Percentiles rank a stretch among this genome's conserved stretches.
Conservation (phyloP, 2,797 vertebrate species). For the Hapalemur alaotrensis region DNA sequence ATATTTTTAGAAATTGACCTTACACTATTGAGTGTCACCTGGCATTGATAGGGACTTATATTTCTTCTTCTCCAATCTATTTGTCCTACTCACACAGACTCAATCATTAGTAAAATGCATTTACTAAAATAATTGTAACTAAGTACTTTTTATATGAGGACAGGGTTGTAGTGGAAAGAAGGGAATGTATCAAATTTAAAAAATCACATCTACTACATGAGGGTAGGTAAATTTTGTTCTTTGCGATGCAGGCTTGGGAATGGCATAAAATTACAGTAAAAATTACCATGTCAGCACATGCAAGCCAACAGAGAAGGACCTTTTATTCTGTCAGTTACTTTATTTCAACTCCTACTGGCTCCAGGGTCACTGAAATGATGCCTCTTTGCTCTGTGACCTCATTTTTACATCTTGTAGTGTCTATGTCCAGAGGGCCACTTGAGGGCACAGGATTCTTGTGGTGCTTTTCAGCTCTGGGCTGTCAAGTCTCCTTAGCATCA, state of each 20-base stretch:
- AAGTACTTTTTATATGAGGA: neutral
- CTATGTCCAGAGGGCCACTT: neutral
- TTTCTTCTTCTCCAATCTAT: neutral
- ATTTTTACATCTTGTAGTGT: neutral
- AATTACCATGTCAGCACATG: neutral
- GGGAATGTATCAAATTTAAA: neutral
- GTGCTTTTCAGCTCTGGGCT: neutral
- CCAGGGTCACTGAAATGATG: neutral
- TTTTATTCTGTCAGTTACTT: neutral
- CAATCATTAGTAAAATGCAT: neutral
- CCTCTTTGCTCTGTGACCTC: neutral
- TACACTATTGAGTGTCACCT: neutral
- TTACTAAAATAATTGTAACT: neutral
- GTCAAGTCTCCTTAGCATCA: conserved; percentile 9
- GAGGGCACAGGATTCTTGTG: neutral
- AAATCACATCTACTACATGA: neutral
- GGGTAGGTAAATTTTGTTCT: neutral
- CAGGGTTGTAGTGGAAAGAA: neutral
- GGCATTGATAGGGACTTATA: neutral
- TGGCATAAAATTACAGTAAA: neutral
- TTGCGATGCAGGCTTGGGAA: neutral
- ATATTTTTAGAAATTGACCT: neutral
- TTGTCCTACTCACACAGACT: neutral
- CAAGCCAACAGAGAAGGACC: neutral
- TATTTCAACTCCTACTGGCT: neutral